Evolutionary conservation across 2,113 vertebrate species (phyloP), one percentile per base, ranked within the genome.

Genomic region (Penelope pileata): DNA sequence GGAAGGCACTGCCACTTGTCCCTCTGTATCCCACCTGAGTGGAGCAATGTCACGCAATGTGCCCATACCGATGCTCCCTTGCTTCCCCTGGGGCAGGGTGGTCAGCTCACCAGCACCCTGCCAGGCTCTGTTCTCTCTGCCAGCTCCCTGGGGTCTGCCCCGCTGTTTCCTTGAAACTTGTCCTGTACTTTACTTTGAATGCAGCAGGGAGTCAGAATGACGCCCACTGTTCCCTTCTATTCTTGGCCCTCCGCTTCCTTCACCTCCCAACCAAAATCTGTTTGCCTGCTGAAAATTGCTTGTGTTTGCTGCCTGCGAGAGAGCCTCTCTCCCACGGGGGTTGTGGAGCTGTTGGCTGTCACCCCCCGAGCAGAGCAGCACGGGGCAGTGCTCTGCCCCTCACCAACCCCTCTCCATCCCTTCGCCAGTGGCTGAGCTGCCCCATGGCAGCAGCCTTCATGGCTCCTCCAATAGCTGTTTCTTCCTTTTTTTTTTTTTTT

Each of bases 241-340:
- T 97, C 94, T 93, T 93, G 94, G 96, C 85, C 92, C 91, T 93
- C 66, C 1, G n/a, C 88, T 94, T 96, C 95, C 94, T 93, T 97
- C 96, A 97, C 96, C 97, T 97, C 97, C 96, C 94, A 73, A 91
- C 96, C 89, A 69, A 96, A 96, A 97, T 96, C 96, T 97, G 97
- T 97, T 97, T 63, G 12, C 74, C 80, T 97, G 87, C 94, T 90
- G 88, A 96, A 97, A 95, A 94, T 83, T 94, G 88, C 75, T 96
- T 89, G 30, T 79, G 58, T 96, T 93, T 86, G 85, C 81, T 91
- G 91, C 78, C 68, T 73, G 93, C 2, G 64, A 88, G 72, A 94
- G 96, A 88, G 84, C 93, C 62, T 76, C 90, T 92, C 92, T 92
- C 84, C 86, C 82, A 83, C 68, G 7, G 83, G 93, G 91, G 86